These are phyloP conservation scores for Fringilla coelebs DNA, from an alignment of 2,797 vertebrate genomes.

Conservation along the genomic window DNA sequence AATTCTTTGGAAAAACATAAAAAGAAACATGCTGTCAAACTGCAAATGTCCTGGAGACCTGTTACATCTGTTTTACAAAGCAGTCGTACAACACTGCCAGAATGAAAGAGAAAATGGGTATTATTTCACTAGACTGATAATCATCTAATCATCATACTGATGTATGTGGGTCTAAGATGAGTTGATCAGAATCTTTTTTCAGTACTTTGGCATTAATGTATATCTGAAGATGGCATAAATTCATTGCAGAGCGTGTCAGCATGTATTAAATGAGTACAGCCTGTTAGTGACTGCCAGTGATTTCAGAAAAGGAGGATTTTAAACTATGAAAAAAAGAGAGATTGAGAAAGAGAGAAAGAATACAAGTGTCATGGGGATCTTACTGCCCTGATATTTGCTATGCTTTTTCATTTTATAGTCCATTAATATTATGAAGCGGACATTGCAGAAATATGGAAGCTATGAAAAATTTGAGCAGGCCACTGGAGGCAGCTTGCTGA, in stretches of 20 bases:
- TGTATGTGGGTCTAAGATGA: neutral
- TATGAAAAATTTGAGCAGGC: conserved; percentile 92
- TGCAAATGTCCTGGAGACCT: neutral
- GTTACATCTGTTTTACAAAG: neutral
- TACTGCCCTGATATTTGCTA: neutral
- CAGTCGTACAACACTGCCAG: neutral
- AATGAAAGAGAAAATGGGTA: neutral
- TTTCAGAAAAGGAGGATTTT: neutral
- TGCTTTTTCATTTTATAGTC: conserved; percentile 75
- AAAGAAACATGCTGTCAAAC: neutral
- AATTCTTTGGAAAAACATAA: neutral
- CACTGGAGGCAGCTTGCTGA: conserved; percentile 87
- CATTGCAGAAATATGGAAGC: conserved; percentile 88
- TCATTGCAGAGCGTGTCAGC: neutral
- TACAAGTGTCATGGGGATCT: neutral
- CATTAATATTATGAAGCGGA: conserved; percentile 87
- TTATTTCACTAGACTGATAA: neutral
- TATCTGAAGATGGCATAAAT: neutral
- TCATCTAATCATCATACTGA: neutral
- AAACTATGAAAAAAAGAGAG: neutral
- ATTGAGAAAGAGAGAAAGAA: neutral
- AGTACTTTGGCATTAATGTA: neutral
- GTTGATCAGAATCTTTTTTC: neutral
- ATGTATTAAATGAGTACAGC: neutral
- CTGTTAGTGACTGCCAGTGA: neutral